Base-by-base conservation (phyloP, 2,797 vertebrate genomes). In the Crotalus adamanteus region DNA sequence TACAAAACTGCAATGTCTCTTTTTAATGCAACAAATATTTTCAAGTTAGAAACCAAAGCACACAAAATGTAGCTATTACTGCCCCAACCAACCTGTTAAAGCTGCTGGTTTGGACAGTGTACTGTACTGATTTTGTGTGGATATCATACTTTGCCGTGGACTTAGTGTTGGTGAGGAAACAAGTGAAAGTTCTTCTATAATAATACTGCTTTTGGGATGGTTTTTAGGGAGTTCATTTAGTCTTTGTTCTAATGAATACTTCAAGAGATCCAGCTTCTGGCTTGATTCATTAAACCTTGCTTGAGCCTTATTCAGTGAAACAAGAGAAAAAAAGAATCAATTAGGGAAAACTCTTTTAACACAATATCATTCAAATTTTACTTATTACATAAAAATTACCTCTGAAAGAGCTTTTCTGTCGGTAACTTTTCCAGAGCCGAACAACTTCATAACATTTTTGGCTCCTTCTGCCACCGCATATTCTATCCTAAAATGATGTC, bases 361-460 rank as follows among this genome's bases (percentile, higher is more conserved):
- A 18, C 86, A 13, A 87, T 95, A 94, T 92, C 96, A 95, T 90
- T 92, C 91, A 96, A 93, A 69, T 95, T 95, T 94, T 31, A 93
- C 61, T 94, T 96, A 95, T 3, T 2, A 91, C 0, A 13, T 91
- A 87, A 94, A 89, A 91, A 94, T 97, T 97, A 99, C 99, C 98
- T 99, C 99, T 95, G 98, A 98, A 95, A 99, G 99, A 63, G 99
- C 99, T 96, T 98, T 99, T 97, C 99, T 99, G 97, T 99, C 99
- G 9, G 99, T 98, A 96, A 99, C 98, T 97, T 99, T 99, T 96
- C 98, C 98, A 63, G 99, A 98, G 94, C 99, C 99, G 96, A 99
- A 98, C 92, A 99, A 98, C 96, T 99, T 99, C 98, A 99, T 99
- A 96, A 99, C 99, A 94, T 99, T 99, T 97, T 99, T 99, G 97